Base-by-base conservation (phyloP, 2,888 invertebrate genomes). In the Agapostemon virescens region DNA sequence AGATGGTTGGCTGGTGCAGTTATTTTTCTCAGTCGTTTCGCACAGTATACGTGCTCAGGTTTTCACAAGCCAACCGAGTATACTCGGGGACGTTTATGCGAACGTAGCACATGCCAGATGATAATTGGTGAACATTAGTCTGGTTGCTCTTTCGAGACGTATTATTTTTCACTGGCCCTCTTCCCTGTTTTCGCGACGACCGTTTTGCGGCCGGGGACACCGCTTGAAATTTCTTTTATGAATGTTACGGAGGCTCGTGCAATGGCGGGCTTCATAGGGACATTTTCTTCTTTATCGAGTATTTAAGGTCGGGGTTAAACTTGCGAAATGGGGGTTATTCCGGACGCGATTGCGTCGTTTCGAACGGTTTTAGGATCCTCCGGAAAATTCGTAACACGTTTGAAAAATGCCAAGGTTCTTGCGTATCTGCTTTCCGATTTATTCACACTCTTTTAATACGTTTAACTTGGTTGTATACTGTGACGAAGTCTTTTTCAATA, bases 101-200 rank as follows among this genome's bases (percentile, higher is more conserved):
- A 58, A 13, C 45, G 58, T 26, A 55, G 66, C 61, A 36, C 72
- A 52, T 58, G 72, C 64, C n/a, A 23, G 63, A 81, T 81, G 72
- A 81, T 81, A 81, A 81, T 81, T 81, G 81, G 82, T 58, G 75
- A 75, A 69, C 81, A 69, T 81, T 81, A 72, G 69, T 69, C 52
- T 36, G 70, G 52, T 61, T 74, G 74, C 70, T 63, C 70, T 81
- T 74, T 55, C 45, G 71, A 33, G 68, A 61, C 69, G 6, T 38
- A 69, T 66, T 82, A 71, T 75, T 74, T 66, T 58, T 81, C n/a
- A 70, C 69, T 49, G 73, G 49, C 66, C 7, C 42, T 63, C 52
- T 63, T 49, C 42, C 33, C 42, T 30, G 42, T 70, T 26, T 33
- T 15, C 58, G n/a, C 20, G 69, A 67, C 72, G 72, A 79, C 33